These are phyloP conservation scores for Lynx canadensis DNA, from an alignment of 2,113 vertebrate species.

Conservation along the genomic window DNA sequence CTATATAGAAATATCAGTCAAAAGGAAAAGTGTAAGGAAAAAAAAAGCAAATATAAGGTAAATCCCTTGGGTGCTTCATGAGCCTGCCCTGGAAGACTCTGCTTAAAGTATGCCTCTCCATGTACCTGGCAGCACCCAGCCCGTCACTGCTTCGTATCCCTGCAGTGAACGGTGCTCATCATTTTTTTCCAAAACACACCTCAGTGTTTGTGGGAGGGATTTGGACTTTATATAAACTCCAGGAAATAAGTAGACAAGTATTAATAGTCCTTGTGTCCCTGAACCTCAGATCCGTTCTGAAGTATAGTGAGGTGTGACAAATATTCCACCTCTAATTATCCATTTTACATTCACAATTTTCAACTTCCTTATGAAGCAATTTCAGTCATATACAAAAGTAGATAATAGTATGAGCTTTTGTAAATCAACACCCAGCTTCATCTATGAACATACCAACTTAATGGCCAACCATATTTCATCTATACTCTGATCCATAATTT, in stretches of 20 bases:
- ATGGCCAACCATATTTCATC: not conserved
- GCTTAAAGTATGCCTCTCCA: not conserved
- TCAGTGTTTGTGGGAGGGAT: not conserved
- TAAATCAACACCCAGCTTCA: not conserved
- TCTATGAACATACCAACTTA: not conserved
- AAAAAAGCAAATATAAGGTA: not conserved
- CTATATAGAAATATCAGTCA: not conserved
- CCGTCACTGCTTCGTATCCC: not conserved
- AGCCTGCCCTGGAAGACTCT: not conserved
- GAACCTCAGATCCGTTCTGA: not conserved
- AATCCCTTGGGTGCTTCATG: not conserved
- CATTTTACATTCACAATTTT: not conserved
- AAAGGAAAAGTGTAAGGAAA: not conserved
- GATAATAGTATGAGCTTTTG: not conserved
- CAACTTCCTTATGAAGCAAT: not conserved
- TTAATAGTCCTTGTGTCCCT: not conserved
- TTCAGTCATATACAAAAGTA: not conserved
- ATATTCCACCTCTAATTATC: not conserved
- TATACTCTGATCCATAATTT: not conserved
- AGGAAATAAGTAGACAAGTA: not conserved
- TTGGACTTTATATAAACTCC: not conserved
- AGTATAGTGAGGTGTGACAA: not conserved
- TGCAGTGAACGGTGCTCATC: rapidly evolving
- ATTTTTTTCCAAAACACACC: not conserved
- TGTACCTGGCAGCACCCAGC: not conserved